Evolutionary conservation across 2,113 vertebrate genomes (phyloP).

Genomic region (Corythornis cristatus): DNA sequence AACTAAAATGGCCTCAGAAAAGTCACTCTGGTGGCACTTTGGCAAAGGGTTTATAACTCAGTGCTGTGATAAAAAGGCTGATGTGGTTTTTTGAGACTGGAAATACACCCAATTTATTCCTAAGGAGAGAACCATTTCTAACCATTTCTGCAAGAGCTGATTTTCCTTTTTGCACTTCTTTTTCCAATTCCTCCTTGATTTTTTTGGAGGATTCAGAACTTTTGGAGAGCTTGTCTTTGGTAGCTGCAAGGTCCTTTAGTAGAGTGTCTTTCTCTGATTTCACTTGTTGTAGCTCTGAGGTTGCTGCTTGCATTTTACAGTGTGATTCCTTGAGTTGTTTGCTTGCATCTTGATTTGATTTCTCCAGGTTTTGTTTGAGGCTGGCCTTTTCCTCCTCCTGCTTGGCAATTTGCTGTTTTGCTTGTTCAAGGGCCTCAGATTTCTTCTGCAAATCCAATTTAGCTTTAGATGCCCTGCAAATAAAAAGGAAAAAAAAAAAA

Average conservation of each 20-base stretch:
- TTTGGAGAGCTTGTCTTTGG: slow-evolving; percentile 82
- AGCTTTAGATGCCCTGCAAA: slow-evolving; percentile 76
- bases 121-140: slow-evolving; percentile 53
- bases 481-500: neutral
- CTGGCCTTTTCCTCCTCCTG: slow-evolving; percentile 77
- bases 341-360: slow-evolving; percentile 79
- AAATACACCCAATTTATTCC: neutral
- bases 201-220: slow-evolving; percentile 83
- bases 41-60: neutral
- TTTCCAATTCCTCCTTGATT: slow-evolving; percentile 82
- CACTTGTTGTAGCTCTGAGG: slow-evolving; percentile 78
- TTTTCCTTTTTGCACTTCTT: slow-evolving; percentile 86
- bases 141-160: slow-evolving; percentile 85
- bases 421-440: slow-evolving; percentile 77
- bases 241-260: slow-evolving; percentile 80
- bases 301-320: slow-evolving; percentile 75
- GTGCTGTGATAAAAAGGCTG: neutral
- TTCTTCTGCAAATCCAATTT: slow-evolving; percentile 88
- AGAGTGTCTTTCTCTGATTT: slow-evolving; percentile 81
- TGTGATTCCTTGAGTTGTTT: slow-evolving; percentile 79
- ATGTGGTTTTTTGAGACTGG: neutral
- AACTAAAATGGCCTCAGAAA: neutral
- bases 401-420: slow-evolving; percentile 77
- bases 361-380: slow-evolving; percentile 83
- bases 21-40: neutral